Percentiles rank a stretch among this genome's conserved stretches.
Evolutionary conservation across 2,888 invertebrate species (phyloP).

Genomic region (Acleris laterana): DNA sequence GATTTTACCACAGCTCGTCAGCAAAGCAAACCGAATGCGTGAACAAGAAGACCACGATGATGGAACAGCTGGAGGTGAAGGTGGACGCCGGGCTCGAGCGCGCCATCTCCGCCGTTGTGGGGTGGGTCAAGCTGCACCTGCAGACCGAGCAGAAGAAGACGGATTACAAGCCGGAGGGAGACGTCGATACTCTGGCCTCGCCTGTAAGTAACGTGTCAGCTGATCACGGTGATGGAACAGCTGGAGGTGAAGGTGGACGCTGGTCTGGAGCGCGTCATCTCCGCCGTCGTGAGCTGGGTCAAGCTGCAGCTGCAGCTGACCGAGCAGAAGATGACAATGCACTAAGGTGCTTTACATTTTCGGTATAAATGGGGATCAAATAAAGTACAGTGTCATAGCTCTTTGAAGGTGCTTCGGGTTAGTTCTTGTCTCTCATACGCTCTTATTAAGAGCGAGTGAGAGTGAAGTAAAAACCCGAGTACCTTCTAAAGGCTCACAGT

Average conservation of each 20-base stretch:
- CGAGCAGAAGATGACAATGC: conserved; percentile 89
- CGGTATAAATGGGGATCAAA: no score
- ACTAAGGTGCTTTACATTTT: no score
- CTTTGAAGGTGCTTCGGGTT: no score
- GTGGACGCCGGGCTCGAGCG: conserved; percentile 94
- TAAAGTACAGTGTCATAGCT: no score
- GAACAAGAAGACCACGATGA: conserved; percentile 92
- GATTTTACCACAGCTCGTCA: conserved; percentile 86
- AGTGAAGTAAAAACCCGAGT: no score
- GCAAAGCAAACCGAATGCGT: conserved; percentile 95
- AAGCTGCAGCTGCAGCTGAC: conserved; percentile 93
- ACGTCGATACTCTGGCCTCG: conserved; percentile 93
- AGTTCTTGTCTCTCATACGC: no score
- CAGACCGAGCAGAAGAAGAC: conserved; percentile 97
- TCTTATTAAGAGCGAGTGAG: no score
- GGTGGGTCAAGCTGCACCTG: conserved; percentile 95
- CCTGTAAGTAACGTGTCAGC: conserved; percentile 84
- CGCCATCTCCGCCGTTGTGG: conserved; percentile 93
- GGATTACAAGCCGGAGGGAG: conserved; percentile 95
- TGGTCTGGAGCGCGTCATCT: conserved; percentile 93
- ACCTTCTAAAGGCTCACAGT: no score
- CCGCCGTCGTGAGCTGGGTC: conserved; percentile 95
- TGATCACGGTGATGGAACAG: not conserved
- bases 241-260: conserved; percentile 94
- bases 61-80: conserved; percentile 96